phyloP scores from a whole-genome alignment of 2,888 invertebrate species.

The Lymantria dispar region DNA sequence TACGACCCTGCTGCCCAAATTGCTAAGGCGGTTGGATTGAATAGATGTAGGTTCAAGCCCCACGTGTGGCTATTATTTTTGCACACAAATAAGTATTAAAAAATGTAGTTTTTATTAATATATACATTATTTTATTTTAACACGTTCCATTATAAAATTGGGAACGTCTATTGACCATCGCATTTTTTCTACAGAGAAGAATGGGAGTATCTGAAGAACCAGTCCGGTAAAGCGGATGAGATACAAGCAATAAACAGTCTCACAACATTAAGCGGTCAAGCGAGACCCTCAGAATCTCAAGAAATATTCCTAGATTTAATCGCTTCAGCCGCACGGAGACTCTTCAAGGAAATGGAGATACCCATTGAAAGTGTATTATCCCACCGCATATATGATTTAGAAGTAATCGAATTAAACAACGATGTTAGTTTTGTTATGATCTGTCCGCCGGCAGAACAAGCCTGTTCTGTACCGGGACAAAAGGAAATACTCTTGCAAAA shows the following conservation, averaged over 20 bases:
- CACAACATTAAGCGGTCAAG: conserved; percentile 53
- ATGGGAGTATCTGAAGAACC: conserved; percentile 93
- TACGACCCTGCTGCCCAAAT: too few species aligned
- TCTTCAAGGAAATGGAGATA: conserved; percentile 92
- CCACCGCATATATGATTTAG: conserved; percentile 95
- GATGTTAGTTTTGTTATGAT: conserved; percentile 96
- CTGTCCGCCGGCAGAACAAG: conserved; percentile 95
- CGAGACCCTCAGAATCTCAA: conserved; percentile 88
- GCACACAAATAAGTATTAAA: too few species aligned
- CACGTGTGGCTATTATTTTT: too few species aligned
- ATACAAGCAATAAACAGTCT: conserved; percentile 56
- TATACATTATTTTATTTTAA: too few species aligned
- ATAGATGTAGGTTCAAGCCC: too few species aligned
- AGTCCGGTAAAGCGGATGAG: conserved; percentile 66
- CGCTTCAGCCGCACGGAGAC: conserved; percentile 87
- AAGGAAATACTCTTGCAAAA: conserved; percentile 92
- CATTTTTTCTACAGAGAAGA: conserved; percentile 88
- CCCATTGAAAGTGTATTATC: conserved; percentile 85
- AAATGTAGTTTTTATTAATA: too few species aligned
- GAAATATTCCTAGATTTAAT: conserved; percentile 90
- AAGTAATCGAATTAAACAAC: conserved; percentile 95
- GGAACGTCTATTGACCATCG: background rate
- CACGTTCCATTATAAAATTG: background rate
- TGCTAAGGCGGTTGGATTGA: too few species aligned
- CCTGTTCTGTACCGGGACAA: conserved; percentile 95